Evolutionary conservation across 2,888 invertebrate genomes (phyloP).

Genomic region (Caenorhabditis japonica): DNA sequence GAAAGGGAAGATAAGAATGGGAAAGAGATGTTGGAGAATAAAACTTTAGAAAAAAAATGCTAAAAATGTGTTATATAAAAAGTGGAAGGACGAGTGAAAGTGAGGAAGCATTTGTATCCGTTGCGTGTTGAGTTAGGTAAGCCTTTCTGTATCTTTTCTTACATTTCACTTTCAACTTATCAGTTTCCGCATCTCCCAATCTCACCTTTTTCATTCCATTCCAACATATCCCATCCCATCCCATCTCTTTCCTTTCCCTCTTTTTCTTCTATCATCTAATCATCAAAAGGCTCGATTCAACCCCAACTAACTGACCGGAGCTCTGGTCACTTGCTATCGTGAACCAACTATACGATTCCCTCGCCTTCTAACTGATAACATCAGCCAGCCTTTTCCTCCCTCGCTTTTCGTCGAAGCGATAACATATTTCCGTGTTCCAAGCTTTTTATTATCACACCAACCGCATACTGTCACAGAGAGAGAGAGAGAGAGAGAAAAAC

Average conservation of each 20-base stretch:
- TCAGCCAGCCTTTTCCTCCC: slow-evolving; percentile 19
- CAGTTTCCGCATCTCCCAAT: too few species aligned
- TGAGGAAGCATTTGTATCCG: too few species aligned
- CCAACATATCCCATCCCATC: neutral
- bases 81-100: too few species aligned
- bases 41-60: too few species aligned
- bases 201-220: neutral
- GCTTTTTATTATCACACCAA: slow-evolving; percentile 7
- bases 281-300: slow-evolving; percentile 35
- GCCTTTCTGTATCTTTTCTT: too few species aligned
- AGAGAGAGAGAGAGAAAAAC: neutral
- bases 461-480: slow-evolving; percentile 7
- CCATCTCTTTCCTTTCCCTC: neutral
- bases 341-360: slow-evolving; percentile 41
- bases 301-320: slow-evolving; percentile 13
- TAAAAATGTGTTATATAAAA: too few species aligned
- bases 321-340: slow-evolving; percentile 22
- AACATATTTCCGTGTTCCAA: slow-evolving; percentile 47
- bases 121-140: too few species aligned
- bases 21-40: too few species aligned
- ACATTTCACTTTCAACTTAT: too few species aligned
- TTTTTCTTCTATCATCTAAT: slow-evolving; percentile 18
- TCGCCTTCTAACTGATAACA: slow-evolving; percentile 36
- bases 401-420: slow-evolving; percentile 48
- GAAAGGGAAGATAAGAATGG: too few species aligned